Conservation (phyloP, 1,140 invertebrate genomes). For the Bombus vancouverensis region DNA sequence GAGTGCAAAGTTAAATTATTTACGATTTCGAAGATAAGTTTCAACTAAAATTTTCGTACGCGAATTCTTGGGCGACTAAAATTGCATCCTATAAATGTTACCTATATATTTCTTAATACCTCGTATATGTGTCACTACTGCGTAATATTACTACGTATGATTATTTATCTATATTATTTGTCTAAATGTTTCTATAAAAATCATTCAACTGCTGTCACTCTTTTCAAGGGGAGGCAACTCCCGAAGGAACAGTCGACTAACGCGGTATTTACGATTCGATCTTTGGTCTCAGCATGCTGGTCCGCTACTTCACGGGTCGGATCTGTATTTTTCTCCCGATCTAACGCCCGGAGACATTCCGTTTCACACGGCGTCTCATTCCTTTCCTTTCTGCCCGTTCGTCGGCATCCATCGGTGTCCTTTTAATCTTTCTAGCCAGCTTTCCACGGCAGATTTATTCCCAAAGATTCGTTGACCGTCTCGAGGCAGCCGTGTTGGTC, state of each 20-base stretch:
- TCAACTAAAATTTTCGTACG: too few relatives aligned
- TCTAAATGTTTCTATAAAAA: not conserved
- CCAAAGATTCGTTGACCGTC: constrained; percentile 42
- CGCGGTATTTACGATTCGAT: constrained; percentile 11
- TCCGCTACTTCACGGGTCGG: not conserved
- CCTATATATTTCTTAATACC: too few relatives aligned
- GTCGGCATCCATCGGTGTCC: not conserved
- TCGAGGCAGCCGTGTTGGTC: constrained; percentile 18
- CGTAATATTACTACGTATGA: not conserved
- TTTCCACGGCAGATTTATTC: too few relatives aligned
- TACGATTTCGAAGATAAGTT: too few relatives aligned
- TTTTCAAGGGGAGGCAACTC: not conserved
- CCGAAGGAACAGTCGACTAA: not conserved
- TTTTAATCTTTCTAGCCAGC: constrained; percentile 40
- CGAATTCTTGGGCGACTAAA: too few relatives aligned
- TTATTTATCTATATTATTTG: not conserved
- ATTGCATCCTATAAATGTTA: too few relatives aligned
- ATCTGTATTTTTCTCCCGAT: constrained; percentile 18
- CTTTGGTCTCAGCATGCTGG: not conserved
- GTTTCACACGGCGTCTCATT: constrained; percentile 5
- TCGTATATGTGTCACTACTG: not conserved
- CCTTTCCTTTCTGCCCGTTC: not conserved
- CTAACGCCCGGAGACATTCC: constrained; percentile 8
- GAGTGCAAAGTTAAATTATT: too few relatives aligned
- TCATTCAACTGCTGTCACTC: not conserved